These are phyloP conservation scores for Chloromyia formosa DNA, from an alignment of 2,888 invertebrate genomes.

Conservation along the genomic window DNA sequence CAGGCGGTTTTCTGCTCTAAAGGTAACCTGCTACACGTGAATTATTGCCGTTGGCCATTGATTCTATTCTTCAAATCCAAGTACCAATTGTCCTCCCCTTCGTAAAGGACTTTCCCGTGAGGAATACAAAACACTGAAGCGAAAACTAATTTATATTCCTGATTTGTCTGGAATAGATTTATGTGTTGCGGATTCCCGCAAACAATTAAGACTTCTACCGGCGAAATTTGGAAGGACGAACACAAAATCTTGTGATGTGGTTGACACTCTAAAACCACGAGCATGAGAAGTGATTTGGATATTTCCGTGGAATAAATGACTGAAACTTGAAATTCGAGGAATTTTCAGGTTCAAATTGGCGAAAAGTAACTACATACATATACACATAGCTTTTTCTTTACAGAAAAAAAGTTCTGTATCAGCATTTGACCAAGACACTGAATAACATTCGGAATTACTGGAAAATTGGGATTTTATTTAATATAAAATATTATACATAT, in stretches of 20 bases:
- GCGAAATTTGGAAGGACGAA: slow-evolving; percentile 17
- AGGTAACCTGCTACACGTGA: slow-evolving; percentile 30
- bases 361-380: too few relatives aligned
- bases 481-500: too few relatives aligned
- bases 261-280: slow-evolving; percentile 18
- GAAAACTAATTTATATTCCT: slow-evolving; percentile 46
- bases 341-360: too few relatives aligned
- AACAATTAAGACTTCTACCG: slow-evolving; percentile 43
- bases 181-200: slow-evolving; percentile 46
- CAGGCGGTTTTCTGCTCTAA: too few relatives aligned
- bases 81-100: slow-evolving; percentile 18
- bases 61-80: background rate
- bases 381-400: too few relatives aligned
- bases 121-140: slow-evolving; percentile 17
- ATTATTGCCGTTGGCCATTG: slow-evolving; percentile 28
- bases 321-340: too few relatives aligned
- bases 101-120: slow-evolving; percentile 10
- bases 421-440: too few relatives aligned
- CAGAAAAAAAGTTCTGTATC: too few relatives aligned
- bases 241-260: slow-evolving; percentile 24
- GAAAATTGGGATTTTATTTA: too few relatives aligned
- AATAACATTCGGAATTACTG: too few relatives aligned
- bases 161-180: slow-evolving; percentile 45
- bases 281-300: slow-evolving; percentile 17
- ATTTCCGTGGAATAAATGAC: slow-evolving; percentile 8